Conservation (phyloP, 2,113 vertebrate genomes). For the Caracal caracal region DNA sequence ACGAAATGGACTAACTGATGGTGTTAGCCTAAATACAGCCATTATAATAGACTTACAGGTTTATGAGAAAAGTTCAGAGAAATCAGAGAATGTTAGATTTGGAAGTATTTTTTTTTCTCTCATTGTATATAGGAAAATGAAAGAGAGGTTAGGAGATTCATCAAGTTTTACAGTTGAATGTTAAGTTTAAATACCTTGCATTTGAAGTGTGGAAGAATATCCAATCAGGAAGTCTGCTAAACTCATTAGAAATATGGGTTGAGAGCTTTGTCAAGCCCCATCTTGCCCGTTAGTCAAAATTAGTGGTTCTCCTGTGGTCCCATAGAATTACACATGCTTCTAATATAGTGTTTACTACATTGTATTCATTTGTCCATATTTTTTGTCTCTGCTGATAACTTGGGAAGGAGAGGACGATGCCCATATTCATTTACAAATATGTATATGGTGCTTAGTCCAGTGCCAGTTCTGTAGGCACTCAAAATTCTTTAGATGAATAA, state of each 20-base stretch:
- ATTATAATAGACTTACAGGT: background rate
- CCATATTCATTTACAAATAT: background rate
- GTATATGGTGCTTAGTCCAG: background rate
- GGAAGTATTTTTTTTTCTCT: background rate
- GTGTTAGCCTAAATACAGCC: background rate
- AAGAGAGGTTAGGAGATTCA: background rate
- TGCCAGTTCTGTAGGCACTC: background rate
- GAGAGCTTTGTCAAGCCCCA: background rate
- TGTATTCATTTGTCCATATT: background rate
- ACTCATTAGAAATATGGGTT: background rate
- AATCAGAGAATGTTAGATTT: background rate
- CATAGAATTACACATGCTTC: constrained; percentile 1
- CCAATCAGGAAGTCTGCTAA: background rate
- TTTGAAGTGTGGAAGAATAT: background rate
- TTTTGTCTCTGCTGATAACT: background rate
- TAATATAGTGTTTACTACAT: background rate
- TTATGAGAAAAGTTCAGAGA: background rate
- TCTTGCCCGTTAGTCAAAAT: constrained; percentile 13
- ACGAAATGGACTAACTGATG: background rate
- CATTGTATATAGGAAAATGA: background rate
- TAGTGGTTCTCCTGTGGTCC: background rate
- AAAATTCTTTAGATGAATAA: background rate
- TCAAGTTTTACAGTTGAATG: background rate
- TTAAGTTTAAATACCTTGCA: background rate
- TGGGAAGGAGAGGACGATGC: background rate